Percentiles rank a stretch among this genome's conserved stretches.
phyloP scores from a whole-genome alignment of 2,797 vertebrate genomes.

The Anomalospiza imberbis region DNA sequence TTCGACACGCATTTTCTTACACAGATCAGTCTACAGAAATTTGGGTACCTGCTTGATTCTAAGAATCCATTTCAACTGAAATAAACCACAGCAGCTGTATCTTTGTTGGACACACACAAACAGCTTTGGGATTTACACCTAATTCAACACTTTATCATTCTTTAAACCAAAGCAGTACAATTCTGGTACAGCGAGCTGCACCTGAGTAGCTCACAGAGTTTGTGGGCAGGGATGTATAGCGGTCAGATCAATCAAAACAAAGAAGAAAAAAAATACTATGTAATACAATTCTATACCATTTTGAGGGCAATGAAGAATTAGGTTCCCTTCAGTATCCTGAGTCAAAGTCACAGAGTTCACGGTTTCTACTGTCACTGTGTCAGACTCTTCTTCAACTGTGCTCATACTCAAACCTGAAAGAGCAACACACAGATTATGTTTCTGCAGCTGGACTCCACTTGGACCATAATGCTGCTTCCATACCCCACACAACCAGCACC shows the following conservation, averaged over 20 bases:
- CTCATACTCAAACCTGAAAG: slow-evolving; percentile 89
- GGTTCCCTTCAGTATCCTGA: slow-evolving; percentile 91
- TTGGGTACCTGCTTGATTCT: background rate
- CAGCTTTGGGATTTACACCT: background rate
- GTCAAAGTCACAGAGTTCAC: slow-evolving; percentile 91
- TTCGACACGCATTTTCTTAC: background rate
- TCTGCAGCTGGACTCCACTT: background rate
- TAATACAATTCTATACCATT: slow-evolving; percentile 74
- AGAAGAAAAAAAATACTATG: background rate
- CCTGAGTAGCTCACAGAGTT: background rate
- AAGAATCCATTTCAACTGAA: background rate
- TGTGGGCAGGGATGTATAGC: background rate
- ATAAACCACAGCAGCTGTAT: background rate
- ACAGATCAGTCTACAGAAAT: background rate
- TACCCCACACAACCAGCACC: background rate
- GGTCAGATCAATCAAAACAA: background rate
- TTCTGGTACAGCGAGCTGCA: background rate
- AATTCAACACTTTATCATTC: background rate
- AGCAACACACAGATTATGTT: slow-evolving; percentile 48
- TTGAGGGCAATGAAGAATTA: slow-evolving; percentile 92
- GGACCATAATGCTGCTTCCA: background rate
- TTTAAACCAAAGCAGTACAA: background rate
- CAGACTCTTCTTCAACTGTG: slow-evolving; percentile 86
- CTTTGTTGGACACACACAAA: background rate
- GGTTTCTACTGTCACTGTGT: slow-evolving; percentile 82